Conservation (phyloP, 2,888 invertebrate species). For the Cephus pulcher region DNA sequence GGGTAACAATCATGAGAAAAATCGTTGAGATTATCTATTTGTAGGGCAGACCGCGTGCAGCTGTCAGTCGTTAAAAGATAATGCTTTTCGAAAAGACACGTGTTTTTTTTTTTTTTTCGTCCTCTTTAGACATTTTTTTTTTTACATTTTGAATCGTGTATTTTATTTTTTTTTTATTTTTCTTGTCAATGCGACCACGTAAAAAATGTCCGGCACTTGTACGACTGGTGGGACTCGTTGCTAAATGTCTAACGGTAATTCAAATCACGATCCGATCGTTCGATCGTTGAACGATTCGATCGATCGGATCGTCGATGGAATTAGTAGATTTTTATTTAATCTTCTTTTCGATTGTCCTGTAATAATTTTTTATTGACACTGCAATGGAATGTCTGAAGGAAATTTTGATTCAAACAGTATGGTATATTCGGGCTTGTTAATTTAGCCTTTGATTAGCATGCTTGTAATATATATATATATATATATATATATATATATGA, state of each 20-base stretch:
- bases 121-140: background rate
- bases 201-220: background rate
- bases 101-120: background rate
- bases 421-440: background rate
- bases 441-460: background rate
- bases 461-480: too few species aligned
- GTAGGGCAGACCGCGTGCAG: background rate
- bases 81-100: background rate
- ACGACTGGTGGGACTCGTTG: slow-evolving; percentile 16
- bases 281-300: slow-evolving; percentile 34
- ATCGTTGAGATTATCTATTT: background rate
- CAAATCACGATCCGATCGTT: slow-evolving; percentile 41
- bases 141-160: background rate
- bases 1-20: background rate
- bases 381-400: too few species aligned
- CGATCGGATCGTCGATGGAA: background rate
- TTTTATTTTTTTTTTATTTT: background rate
- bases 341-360: background rate
- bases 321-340: background rate
- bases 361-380: background rate
- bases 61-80: background rate
- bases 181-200: background rate
- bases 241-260: slow-evolving; percentile 45
- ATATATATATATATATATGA: too few species aligned
- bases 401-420: too few species aligned